These are phyloP conservation scores for Papilio xuthus DNA, from an alignment of 1,140 invertebrate genomes.

Conservation along the genomic window DNA sequence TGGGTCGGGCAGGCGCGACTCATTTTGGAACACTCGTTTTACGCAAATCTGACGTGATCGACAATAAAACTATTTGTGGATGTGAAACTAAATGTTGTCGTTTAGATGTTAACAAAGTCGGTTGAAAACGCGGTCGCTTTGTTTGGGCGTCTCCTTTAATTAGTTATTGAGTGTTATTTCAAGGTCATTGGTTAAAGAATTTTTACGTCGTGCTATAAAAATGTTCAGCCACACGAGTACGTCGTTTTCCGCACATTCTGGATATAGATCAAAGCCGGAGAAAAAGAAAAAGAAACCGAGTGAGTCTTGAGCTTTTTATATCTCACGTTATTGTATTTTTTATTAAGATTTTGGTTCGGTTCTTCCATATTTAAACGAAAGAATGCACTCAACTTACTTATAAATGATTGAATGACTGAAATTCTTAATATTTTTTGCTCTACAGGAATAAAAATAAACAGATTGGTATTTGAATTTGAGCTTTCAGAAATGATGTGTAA, in stretches of 20 bases:
- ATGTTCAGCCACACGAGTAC: conserved; percentile 71
- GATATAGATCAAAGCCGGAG: conserved; percentile 44
- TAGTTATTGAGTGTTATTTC: conserved; percentile 28
- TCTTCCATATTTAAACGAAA: background rate
- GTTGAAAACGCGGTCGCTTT: conserved; percentile 40
- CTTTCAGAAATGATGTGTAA: no score
- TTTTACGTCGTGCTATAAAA: conserved; percentile 41
- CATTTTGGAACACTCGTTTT: conserved; percentile 65
- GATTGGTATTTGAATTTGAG: no score
- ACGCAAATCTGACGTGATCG: conserved; percentile 53
- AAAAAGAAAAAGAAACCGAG: conserved; percentile 55
- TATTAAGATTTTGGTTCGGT: background rate
- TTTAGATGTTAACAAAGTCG: conserved; percentile 9
- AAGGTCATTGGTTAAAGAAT: conserved; percentile 34
- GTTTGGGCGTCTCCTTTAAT: conserved; percentile 41
- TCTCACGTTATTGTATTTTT: background rate
- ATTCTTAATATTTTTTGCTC: no score
- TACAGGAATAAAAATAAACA: no score
- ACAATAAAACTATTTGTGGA: conserved; percentile 64
- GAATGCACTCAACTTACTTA: no score
- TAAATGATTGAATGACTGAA: no score
- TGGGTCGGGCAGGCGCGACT: conserved; percentile 53
- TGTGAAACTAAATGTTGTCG: conserved; percentile 35
- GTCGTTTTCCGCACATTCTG: conserved; percentile 52
- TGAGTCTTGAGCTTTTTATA: conserved; percentile 42